Percentiles rank a stretch among this genome's conserved stretches.
Conservation (phyloP, 1,140 invertebrate genomes). For the Drosophila oshimai region DNA sequence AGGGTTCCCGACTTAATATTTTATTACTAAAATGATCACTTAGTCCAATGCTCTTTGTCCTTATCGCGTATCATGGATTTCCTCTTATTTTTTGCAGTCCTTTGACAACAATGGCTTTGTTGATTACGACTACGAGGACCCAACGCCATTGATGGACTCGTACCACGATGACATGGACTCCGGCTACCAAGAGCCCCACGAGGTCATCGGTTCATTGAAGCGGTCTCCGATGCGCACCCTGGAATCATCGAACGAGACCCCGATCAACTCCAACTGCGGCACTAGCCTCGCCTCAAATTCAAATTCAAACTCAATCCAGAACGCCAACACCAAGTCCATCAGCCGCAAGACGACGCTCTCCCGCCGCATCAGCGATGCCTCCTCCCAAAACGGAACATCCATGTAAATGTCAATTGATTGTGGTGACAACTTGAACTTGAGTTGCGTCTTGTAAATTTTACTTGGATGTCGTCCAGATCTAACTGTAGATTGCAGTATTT, state of each 20-base stretch:
- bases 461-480: slow-evolving; percentile 13
- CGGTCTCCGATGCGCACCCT: slow-evolving; percentile 83
- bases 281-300: slow-evolving; percentile 26
- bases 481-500: slow-evolving; percentile 4
- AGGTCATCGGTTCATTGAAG: slow-evolving; percentile 83
- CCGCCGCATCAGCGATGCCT: slow-evolving; percentile 86
- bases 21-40: too few relatives aligned
- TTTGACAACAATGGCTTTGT: slow-evolving; percentile 89
- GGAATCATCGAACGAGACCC: slow-evolving; percentile 90
- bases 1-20: too few relatives aligned
- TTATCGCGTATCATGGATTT: background rate
- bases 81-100: slow-evolving; percentile 77
- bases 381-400: slow-evolving; percentile 82
- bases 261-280: slow-evolving; percentile 83
- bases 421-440: slow-evolving; percentile 9
- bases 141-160: slow-evolving; percentile 88
- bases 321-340: slow-evolving; percentile 75
- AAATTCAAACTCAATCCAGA: too few relatives aligned
- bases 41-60: too few relatives aligned
- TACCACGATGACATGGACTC: slow-evolving; percentile 86
- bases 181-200: slow-evolving; percentile 83
- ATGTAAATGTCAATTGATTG: slow-evolving; percentile 55
- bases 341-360: slow-evolving; percentile 84
- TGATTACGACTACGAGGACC: slow-evolving; percentile 89
- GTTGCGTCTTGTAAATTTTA: slow-evolving; percentile 54